phyloP scores from a whole-genome alignment of 2,797 vertebrate genomes.

The Zenarchopterus dispar region DNA sequence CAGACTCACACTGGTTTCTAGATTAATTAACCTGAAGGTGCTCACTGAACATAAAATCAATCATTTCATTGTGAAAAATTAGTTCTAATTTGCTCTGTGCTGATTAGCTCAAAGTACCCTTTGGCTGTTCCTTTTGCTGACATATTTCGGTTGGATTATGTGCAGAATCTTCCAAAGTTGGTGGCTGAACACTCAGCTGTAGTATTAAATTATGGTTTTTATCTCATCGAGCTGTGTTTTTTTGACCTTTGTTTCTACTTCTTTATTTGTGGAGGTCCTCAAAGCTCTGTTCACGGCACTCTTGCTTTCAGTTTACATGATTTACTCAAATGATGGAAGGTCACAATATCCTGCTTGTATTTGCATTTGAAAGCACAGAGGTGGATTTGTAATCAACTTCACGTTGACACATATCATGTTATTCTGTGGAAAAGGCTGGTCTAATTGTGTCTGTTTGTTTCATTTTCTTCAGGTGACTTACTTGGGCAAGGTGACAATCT shows the following conservation, averaged over 20 bases:
- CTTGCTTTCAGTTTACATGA: slow-evolving; percentile 1
- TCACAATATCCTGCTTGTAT: neutral
- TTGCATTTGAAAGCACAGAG: neutral
- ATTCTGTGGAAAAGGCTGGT: neutral
- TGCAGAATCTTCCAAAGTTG: too few species aligned
- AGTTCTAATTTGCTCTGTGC: too few species aligned
- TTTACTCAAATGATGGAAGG: neutral
- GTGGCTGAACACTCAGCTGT: too few species aligned
- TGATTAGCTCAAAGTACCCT: too few species aligned
- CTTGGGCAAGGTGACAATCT: slow-evolving; percentile 94
- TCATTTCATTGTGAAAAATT: too few species aligned
- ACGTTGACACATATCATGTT: neutral
- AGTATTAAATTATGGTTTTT: too few species aligned
- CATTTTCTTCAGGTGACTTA: slow-evolving; percentile 89
- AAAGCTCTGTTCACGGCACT: neutral
- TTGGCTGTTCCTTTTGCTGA: too few species aligned
- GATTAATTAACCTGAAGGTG: neutral
- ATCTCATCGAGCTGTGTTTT: too few species aligned
- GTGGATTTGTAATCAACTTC: neutral
- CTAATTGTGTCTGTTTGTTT: slow-evolving; percentile 40
- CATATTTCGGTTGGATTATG: too few species aligned
- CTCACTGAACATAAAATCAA: neutral
- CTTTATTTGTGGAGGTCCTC: slow-evolving; percentile 15
- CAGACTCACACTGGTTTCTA: neutral
- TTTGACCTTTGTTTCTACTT: neutral